Conservation (phyloP, 64 coral and sea anemone genomes). For the Acropora tenuis region DNA sequence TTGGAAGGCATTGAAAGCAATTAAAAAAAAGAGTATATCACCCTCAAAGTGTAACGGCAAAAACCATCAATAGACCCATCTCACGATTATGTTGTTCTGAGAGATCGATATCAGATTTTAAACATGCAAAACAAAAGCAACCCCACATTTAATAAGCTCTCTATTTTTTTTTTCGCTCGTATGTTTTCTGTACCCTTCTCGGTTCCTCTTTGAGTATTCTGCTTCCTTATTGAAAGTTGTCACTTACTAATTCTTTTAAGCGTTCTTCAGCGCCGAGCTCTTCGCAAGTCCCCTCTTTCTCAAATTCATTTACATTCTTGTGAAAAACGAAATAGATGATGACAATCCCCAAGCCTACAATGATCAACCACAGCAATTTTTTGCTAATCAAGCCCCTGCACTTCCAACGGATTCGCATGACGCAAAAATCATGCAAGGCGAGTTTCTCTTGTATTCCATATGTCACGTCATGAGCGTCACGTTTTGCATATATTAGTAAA, state of each 20-base stretch:
- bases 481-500: background rate
- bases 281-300: slow-evolving; percentile 10
- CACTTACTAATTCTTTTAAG: slow-evolving; percentile 15
- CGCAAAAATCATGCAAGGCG: background rate
- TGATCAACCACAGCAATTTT: slow-evolving; percentile 5
- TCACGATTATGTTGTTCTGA: too few species aligned
- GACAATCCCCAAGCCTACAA: background rate
- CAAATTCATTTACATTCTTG: background rate
- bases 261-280: slow-evolving; percentile 8
- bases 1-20: too few species aligned
- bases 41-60: too few species aligned
- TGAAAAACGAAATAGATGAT: background rate
- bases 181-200: too few species aligned
- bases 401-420: slow-evolving; percentile 7
- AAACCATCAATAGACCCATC: too few species aligned
- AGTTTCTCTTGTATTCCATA: background rate
- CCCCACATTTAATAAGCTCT: too few species aligned
- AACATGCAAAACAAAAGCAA: too few species aligned
- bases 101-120: too few species aligned
- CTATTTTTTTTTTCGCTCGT: too few species aligned
- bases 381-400: background rate
- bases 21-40: too few species aligned
- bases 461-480: background rate
- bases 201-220: background rate
- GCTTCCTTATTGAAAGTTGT: background rate